Evolutionary conservation across 2,797 vertebrate species (phyloP).

Genomic region (Megaceryle alcyon): DNA sequence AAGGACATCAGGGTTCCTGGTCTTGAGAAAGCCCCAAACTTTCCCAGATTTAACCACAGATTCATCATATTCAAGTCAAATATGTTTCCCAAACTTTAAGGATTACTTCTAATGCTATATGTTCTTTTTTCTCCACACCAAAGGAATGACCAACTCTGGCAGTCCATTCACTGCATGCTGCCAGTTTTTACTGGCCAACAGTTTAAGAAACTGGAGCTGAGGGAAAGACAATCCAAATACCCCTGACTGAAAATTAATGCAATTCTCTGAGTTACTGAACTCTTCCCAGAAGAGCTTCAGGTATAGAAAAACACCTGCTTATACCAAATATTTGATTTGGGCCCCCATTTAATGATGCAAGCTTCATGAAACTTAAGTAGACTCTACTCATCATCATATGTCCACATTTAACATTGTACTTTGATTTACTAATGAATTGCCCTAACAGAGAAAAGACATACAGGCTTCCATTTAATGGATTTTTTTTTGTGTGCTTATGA

Average conservation of each 20-base stretch:
- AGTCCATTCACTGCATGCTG: background rate
- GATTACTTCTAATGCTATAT: background rate
- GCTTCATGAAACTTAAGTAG: background rate
- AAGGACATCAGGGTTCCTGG: background rate
- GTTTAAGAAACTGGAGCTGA: background rate
- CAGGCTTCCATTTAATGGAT: background rate
- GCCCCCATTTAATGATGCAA: background rate
- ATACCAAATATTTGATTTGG: background rate
- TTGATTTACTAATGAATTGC: background rate
- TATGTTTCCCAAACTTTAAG: background rate
- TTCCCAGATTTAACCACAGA: background rate
- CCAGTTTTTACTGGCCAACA: background rate
- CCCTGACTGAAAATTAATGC: background rate
- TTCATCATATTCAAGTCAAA: background rate
- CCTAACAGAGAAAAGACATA: background rate
- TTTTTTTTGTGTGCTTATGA: background rate
- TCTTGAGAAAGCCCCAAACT: background rate
- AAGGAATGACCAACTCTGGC: background rate
- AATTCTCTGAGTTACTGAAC: background rate
- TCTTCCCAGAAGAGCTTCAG: background rate
- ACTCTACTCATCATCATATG: background rate
- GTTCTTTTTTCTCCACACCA: background rate
- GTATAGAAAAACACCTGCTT: background rate
- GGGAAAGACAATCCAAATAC: background rate
- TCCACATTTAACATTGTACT: background rate